A percentile compares a stretch with the other conserved stretches of the same genome.
These are phyloP conservation scores for Chaenocephalus aceratus DNA, from an alignment of 2,113 vertebrate species.

Conservation along the genomic window DNA sequence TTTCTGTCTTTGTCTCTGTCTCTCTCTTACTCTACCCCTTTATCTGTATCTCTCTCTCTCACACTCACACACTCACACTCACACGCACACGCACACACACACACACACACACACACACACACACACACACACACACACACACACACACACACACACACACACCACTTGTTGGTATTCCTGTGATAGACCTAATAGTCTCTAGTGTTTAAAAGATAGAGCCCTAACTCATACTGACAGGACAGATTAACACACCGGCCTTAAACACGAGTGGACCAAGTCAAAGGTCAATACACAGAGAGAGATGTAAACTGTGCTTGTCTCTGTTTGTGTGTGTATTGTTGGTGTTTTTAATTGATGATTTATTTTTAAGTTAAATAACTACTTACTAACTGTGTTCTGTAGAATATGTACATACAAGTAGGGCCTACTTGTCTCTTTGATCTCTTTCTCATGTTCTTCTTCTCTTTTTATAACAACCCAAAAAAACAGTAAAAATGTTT, in stretches of 20 bases:
- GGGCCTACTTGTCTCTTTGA: too few species aligned
- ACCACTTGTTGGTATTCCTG: conserved; percentile 6
- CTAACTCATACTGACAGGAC: conserved; percentile 49
- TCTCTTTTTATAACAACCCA: too few species aligned
- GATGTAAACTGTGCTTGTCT: conserved; percentile 6
- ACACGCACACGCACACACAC: not conserved
- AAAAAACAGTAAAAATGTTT: too few species aligned
- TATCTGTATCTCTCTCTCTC: not conserved
- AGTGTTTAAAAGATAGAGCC: conserved; percentile 34
- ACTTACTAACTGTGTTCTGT: too few species aligned
- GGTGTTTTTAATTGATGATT: not conserved
- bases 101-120: not conserved
- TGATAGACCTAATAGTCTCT: conserved; percentile 51
- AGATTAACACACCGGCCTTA: conserved; percentile 61
- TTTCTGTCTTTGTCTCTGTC: not conserved
- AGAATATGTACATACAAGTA: too few species aligned
- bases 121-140: not conserved
- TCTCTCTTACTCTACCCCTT: not conserved
- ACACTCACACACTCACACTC: not conserved
- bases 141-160: not conserved
- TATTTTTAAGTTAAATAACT: too few species aligned
- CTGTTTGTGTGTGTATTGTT: not conserved
- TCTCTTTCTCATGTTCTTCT: too few species aligned
- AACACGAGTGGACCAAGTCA: conserved; percentile 49
- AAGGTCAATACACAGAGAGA: conserved; percentile 52